phyloP scores from a whole-genome alignment of 2,797 vertebrate species.

The Chaetodon trifasciatus region DNA sequence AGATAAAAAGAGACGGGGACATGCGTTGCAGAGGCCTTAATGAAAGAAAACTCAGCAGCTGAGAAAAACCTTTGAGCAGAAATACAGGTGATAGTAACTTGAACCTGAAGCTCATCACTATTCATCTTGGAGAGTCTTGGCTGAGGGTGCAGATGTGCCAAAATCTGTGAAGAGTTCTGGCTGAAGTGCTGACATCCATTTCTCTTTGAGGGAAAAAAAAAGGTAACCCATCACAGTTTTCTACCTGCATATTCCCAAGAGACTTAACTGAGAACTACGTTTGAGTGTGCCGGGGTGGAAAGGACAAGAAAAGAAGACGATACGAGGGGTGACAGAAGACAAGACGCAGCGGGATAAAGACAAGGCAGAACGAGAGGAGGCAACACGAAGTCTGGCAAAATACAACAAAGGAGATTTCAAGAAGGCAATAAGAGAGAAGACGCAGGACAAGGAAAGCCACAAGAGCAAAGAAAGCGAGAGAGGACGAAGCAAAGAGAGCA shows the following conservation, averaged over 20 bases:
- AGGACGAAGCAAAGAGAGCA: neutral
- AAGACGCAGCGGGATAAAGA: neutral
- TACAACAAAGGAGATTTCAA: slow-evolving; percentile 8
- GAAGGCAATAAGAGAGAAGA: slow-evolving; percentile 10
- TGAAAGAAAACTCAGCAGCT: slow-evolving; percentile 29
- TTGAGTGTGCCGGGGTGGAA: slow-evolving; percentile 52
- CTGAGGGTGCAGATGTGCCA: slow-evolving; percentile 27
- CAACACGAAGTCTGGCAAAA: neutral
- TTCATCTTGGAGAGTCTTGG: slow-evolving; percentile 43
- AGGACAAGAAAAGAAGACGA: slow-evolving; percentile 25
- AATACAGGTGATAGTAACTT: slow-evolving; percentile 25
- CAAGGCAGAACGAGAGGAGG: slow-evolving; percentile 21
- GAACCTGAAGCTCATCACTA: slow-evolving; percentile 43
- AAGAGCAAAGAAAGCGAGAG: slow-evolving; percentile 30
- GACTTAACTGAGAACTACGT: slow-evolving; percentile 44
- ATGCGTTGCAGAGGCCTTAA: slow-evolving; percentile 33
- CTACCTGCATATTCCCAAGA: slow-evolving; percentile 43
- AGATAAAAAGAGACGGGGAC: slow-evolving; percentile 25
- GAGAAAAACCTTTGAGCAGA: slow-evolving; percentile 51
- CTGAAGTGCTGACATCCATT: slow-evolving; percentile 57
- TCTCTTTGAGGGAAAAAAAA: slow-evolving; percentile 36
- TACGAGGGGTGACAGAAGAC: slow-evolving; percentile 26
- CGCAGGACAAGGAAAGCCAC: slow-evolving; percentile 9
- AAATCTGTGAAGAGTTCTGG: slow-evolving; percentile 44
- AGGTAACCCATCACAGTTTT: slow-evolving; percentile 40